These are phyloP conservation scores for Columba janthina DNA, from an alignment of 2,113 vertebrate genomes.

Conservation along the genomic window DNA sequence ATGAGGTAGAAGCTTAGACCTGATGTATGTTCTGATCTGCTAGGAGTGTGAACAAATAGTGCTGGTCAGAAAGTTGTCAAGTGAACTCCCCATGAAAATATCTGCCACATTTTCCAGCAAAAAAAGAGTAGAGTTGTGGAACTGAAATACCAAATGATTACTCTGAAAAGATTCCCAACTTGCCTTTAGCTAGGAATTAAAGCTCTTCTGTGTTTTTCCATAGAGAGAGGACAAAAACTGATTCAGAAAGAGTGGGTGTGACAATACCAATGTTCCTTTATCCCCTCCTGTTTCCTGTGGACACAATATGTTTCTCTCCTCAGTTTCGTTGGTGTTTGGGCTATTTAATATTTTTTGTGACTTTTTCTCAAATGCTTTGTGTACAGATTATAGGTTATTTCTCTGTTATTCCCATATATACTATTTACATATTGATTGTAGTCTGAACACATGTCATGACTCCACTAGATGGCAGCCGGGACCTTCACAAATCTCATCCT, in stretches of 20 bases:
- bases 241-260: background rate
- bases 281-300: background rate
- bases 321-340: rapidly evolving
- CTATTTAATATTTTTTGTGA: background rate
- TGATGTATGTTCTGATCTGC: background rate
- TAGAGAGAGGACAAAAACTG: background rate
- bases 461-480: slow-evolving; percentile 61
- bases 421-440: background rate
- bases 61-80: background rate
- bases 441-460: background rate
- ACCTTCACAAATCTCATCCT: background rate
- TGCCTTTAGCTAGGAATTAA: background rate
- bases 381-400: rapidly evolving
- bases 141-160: background rate
- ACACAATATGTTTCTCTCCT: background rate
- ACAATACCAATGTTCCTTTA: background rate
- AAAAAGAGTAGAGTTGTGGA: background rate
- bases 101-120: background rate
- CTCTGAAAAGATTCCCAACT: background rate
- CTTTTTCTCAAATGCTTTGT: background rate
- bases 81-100: background rate
- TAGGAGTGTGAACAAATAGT: background rate
- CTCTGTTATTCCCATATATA: rapidly evolving
- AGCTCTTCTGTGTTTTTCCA: background rate
- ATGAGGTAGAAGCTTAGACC: too few relatives aligned